Evolutionary conservation across 1,140 invertebrate genomes (phyloP).

Genomic region (Anthonomus grandis): DNA sequence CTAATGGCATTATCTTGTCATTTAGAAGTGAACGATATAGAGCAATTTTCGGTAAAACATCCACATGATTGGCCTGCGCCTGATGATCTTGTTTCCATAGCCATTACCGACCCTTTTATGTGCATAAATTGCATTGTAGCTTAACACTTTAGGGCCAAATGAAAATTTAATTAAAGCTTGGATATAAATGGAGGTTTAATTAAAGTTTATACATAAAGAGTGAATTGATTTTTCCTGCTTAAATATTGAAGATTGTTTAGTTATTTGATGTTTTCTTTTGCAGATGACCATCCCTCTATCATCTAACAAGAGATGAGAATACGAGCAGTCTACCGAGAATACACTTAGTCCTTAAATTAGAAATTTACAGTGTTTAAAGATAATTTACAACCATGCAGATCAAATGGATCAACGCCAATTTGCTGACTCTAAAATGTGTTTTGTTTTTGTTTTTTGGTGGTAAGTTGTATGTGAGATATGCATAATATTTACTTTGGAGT

Average conservation of each 20-base stretch:
- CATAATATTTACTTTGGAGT: too few species aligned
- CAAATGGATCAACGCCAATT: constrained; percentile 40
- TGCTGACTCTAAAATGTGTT: constrained; percentile 54
- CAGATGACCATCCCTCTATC: constrained; percentile 4
- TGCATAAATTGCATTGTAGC: neutral
- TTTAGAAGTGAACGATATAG: too few species aligned
- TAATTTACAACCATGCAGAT: constrained; percentile 12
- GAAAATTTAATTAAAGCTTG: neutral
- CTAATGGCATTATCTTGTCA: too few species aligned
- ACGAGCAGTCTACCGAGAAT: constrained; percentile 1
- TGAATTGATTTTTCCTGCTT: neutral
- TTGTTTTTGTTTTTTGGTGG: constrained; percentile 56
- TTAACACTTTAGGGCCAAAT: neutral
- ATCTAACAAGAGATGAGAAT: constrained; percentile 12
- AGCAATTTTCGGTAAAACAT: too few species aligned
- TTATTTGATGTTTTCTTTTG: constrained; percentile 11
- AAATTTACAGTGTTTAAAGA: neutral
- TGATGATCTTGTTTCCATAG: neutral
- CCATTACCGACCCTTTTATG: neutral
- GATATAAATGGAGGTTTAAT: neutral
- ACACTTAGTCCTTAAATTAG: constrained; percentile 3
- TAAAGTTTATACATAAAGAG: constrained; percentile 1
- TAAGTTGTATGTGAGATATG: constrained; percentile 33
- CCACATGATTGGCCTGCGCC: too few species aligned
- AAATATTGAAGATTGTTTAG: neutral